Evolutionary conservation across 2,113 vertebrate genomes (phyloP), one percentile per base, ranked within the genome.

Genomic region (Tenrec ecaudatus): DNA sequence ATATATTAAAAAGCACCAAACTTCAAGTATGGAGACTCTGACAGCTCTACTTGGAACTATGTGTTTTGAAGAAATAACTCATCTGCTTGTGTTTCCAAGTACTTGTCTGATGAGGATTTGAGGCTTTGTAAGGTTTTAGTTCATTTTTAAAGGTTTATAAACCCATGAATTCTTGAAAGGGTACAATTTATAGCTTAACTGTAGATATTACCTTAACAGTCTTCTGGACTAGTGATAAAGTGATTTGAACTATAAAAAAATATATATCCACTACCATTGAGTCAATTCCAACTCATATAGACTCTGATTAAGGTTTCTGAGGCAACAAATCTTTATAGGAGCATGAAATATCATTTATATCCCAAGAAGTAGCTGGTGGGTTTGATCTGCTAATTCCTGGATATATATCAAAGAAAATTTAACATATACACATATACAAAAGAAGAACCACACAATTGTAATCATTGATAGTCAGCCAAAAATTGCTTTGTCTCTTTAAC

Each of bases 31-130:
- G 23, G 53, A 84, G 88, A 43, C 6, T 29, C 47, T 57, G 36
- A 2, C 12, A 60, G 16, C 31, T 57, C 23, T 22, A 12, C 27
- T 7, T 8, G 11, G 14, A 40, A 14, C 36, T 82, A 0, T 66
- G 68, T 86, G 33, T 36, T 77, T 82, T 71, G 29, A 60, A 62
- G 53, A 87, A 84, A 93, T 33, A 60, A 60, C 66, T 87, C 66
- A 75, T 9, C 20, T 64, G 43, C 57, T 90, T 53, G 4, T 90
- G 17, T 75, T 90, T 81, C n/a, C 23, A 94, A 53, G 9, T n/a
- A 1, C 57, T 88, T 27, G 0, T 88, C 69, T 93, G 8, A 84
- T 73, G 75, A 78, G 17, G 38, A 40, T 25, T 64, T 53, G 43
- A 73, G 29, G 27, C 38, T 77, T 36, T 78, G 3, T 2, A 29